phyloP scores from a whole-genome alignment of 2,797 vertebrate genomes.

The Coccyzus lansbergi region DNA sequence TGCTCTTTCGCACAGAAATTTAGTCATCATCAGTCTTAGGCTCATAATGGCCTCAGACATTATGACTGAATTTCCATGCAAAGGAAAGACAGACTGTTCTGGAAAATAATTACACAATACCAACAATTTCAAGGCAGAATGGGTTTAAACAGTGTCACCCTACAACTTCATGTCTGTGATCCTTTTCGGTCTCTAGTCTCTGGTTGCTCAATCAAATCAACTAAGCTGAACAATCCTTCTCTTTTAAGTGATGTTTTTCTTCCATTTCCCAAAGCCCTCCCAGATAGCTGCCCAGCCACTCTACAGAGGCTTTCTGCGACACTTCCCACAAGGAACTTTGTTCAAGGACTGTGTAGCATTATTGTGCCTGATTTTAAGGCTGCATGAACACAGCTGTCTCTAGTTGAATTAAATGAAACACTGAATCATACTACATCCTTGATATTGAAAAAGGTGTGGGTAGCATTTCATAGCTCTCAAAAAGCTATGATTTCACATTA shows the following conservation, averaged over 20 bases:
- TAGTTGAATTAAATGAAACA: conserved; percentile 38
- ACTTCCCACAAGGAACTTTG: neutral
- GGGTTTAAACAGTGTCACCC: neutral
- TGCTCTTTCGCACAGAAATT: neutral
- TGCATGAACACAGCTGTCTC: conserved; percentile 15
- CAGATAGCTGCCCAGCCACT: neutral
- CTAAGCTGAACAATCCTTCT: neutral
- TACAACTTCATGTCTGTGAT: neutral
- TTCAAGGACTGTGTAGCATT: neutral
- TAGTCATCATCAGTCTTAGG: neutral
- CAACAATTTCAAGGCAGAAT: neutral
- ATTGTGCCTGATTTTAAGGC: neutral
- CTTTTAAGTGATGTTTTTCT: neutral
- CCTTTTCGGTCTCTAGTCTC: neutral
- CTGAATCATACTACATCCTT: conserved; percentile 47
- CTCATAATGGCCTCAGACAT: neutral
- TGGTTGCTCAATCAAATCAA: neutral
- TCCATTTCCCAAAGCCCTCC: neutral
- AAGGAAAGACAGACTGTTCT: neutral
- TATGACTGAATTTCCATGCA: neutral
- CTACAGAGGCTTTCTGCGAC: neutral
- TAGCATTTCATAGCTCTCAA: conserved; percentile 19
- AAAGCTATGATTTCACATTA: conserved; percentile 43
- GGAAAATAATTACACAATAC: neutral
- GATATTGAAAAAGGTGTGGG: conserved; percentile 26